A percentile compares a stretch with the other conserved stretches of the same genome.
phyloP scores from a whole-genome alignment of 2,113 vertebrate species.

The Tichodroma muraria region DNA sequence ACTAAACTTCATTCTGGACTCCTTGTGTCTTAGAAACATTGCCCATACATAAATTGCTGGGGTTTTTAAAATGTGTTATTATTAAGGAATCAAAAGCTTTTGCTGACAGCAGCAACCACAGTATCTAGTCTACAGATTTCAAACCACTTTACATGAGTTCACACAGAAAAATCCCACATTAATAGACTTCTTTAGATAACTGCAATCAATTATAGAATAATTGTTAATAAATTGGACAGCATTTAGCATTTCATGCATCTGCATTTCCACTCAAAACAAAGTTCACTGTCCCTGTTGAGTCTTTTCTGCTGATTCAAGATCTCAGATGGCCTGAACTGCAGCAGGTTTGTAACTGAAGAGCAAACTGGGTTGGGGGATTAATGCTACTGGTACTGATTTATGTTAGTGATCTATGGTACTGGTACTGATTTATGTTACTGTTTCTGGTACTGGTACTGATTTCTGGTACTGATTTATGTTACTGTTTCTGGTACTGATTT shows the following conservation, averaged over 20 bases:
- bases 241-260: background rate
- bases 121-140: background rate
- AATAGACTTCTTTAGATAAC: background rate
- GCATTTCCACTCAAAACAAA: background rate
- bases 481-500: background rate
- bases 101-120: background rate
- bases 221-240: background rate
- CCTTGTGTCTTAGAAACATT: background rate
- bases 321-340: background rate
- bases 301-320: background rate
- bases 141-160: background rate
- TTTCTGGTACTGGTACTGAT: background rate
- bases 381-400: background rate
- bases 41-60: background rate
- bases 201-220: background rate
- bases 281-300: background rate
- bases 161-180: accelerated
- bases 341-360: background rate
- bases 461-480: background rate
- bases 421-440: too few relatives aligned
- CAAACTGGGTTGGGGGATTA: background rate
- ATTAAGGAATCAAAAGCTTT: background rate
- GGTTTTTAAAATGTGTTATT: background rate
- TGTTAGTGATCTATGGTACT: background rate
- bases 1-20: background rate